phyloP scores from a whole-genome alignment of 2,888 invertebrate species.

The Griposia aprilina region DNA sequence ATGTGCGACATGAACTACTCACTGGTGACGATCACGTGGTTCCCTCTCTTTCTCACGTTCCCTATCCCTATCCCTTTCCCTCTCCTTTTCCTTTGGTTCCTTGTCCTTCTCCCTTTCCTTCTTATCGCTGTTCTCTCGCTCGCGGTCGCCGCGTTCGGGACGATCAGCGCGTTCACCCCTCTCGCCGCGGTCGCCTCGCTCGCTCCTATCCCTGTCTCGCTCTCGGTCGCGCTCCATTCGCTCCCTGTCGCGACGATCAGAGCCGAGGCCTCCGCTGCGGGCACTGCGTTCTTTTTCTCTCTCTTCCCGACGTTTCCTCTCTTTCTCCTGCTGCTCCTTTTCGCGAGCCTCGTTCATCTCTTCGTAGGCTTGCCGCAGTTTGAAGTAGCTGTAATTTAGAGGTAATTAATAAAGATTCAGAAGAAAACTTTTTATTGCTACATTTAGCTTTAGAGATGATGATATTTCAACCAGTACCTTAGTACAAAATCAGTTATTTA shows the following conservation, averaged over 20 bases:
- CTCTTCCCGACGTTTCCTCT: constrained; percentile 86
- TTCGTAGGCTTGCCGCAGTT: constrained; percentile 92
- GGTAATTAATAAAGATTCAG: neutral
- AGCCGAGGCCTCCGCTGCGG: constrained; percentile 84
- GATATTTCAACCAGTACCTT: neutral
- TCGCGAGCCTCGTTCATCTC: constrained; percentile 92
- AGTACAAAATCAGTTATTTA: neutral
- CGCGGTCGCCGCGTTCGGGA: constrained; percentile 78
- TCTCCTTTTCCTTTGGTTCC: constrained; percentile 58
- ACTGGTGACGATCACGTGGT: constrained; percentile 63
- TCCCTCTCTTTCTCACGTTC: constrained; percentile 67
- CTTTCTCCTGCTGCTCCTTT: constrained; percentile 91
- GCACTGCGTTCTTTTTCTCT: constrained; percentile 81
- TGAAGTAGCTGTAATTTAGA: constrained; percentile 89
- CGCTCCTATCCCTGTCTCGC: constrained; percentile 79
- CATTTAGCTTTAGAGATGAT: neutral
- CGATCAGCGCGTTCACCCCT: constrained; percentile 76
- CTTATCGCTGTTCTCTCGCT: constrained; percentile 55
- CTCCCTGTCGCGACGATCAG: constrained; percentile 85
- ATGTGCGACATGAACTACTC: constrained; percentile 24
- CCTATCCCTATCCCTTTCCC: constrained; percentile 58
- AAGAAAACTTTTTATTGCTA: neutral
- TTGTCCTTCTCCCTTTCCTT: constrained; percentile 63
- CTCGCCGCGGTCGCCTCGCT: constrained; percentile 78
- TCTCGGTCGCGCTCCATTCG: constrained; percentile 86